A percentile compares a stretch with the other conserved stretches of the same genome.
Evolutionary conservation across 2,888 invertebrate genomes (phyloP).

Genomic region (Arrhopalites spinosus): DNA sequence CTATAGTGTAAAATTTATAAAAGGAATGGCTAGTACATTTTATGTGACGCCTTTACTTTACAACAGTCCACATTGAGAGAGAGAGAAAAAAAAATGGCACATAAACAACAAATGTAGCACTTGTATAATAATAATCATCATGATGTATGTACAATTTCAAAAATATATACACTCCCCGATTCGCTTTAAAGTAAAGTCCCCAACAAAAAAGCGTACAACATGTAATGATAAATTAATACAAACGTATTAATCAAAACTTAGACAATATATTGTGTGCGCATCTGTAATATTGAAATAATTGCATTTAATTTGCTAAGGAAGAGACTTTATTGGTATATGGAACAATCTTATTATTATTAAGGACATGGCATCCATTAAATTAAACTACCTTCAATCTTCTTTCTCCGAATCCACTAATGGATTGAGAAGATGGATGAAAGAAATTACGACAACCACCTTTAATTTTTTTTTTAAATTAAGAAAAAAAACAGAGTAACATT

Average conservation of each 20-base stretch:
- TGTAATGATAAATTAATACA: too few relatives aligned
- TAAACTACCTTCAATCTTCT: background rate
- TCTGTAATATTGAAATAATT: too few relatives aligned
- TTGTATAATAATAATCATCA: too few relatives aligned
- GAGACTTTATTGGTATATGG: too few relatives aligned
- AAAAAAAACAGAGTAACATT: constrained; percentile 12
- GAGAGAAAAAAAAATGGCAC: background rate
- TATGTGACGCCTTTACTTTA: background rate
- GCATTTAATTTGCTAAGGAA: too few relatives aligned
- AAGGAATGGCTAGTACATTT: background rate
- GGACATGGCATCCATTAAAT: background rate
- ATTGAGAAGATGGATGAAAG: background rate
- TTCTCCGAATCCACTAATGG: constrained; percentile 11
- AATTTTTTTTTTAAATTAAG: background rate
- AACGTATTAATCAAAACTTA: too few relatives aligned
- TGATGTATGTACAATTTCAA: too few relatives aligned
- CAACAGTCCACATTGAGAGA: background rate
- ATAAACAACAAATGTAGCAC: too few relatives aligned
- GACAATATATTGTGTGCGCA: too few relatives aligned
- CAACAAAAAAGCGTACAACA: too few relatives aligned
- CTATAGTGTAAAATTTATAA: background rate
- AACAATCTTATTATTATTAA: background rate
- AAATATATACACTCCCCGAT: too few relatives aligned
- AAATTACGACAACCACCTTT: background rate
- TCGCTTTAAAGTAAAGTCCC: too few relatives aligned